Conservation (phyloP, 2,113 vertebrate genomes). For the Channa maculata region DNA sequence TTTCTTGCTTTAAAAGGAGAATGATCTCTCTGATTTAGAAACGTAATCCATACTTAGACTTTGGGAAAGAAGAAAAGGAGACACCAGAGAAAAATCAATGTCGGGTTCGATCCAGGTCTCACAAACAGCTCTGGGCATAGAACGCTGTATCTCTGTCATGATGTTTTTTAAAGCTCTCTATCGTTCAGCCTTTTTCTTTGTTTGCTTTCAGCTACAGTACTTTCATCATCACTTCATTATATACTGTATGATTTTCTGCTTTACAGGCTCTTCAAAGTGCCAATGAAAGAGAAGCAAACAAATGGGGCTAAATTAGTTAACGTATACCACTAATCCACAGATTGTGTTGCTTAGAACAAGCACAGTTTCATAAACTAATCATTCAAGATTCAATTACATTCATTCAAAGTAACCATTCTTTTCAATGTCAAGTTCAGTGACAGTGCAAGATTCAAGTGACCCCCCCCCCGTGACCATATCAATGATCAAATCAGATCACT, state of each 20-base stretch:
- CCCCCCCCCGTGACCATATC: slow-evolving; percentile 27
- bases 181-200: slow-evolving; percentile 23
- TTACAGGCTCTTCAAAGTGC: slow-evolving; percentile 46
- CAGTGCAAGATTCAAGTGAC: slow-evolving; percentile 2
- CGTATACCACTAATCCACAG: slow-evolving; percentile 32
- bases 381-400: slow-evolving; percentile 53
- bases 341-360: slow-evolving; percentile 20
- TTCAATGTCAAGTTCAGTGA: slow-evolving; percentile 40
- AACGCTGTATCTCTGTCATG: neutral
- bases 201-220: slow-evolving; percentile 33
- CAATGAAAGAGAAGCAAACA: slow-evolving; percentile 47
- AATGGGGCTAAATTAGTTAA: slow-evolving; percentile 48
- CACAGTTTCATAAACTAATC: slow-evolving; percentile 59
- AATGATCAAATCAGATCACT: slow-evolving; percentile 63
- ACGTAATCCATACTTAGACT: neutral
- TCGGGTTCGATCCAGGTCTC: slow-evolving; percentile 1
- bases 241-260: slow-evolving; percentile 29
- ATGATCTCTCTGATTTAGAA: neutral
- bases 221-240: slow-evolving; percentile 67
- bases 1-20: neutral
- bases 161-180: slow-evolving; percentile 28
- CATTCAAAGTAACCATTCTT: slow-evolving; percentile 23
- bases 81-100: slow-evolving; percentile 14
- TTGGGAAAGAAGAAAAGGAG: neutral
- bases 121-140: slow-evolving; percentile 10